Conservation (phyloP, 1,140 invertebrate species). For the Muscidifurax raptorellus region DNA sequence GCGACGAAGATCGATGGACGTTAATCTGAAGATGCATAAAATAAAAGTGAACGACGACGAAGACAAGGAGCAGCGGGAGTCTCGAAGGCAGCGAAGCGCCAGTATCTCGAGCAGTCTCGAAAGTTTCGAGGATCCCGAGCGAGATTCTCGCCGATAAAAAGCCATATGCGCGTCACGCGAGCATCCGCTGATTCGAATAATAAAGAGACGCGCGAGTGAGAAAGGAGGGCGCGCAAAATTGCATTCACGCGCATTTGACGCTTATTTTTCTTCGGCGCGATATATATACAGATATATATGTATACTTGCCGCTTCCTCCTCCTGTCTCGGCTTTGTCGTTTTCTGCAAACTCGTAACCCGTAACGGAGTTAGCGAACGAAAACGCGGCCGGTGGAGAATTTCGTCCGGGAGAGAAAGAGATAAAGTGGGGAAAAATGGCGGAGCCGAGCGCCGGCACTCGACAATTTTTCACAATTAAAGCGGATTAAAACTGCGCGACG, state of each 20-base stretch:
- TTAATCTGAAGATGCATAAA: slow-evolving; percentile 45
- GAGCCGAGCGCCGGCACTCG: slow-evolving; percentile 26
- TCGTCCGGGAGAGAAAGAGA: not conserved
- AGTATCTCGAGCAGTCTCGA: not conserved
- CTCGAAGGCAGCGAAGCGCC: not conserved
- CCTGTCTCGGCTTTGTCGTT: not conserved
- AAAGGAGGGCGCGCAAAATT: not conserved
- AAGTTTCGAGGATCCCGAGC: not conserved
- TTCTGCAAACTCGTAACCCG: slow-evolving; percentile 32
- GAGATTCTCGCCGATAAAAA: not conserved
- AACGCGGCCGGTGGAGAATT: slow-evolving; percentile 30
- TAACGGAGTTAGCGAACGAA: slow-evolving; percentile 35
- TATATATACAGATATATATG: no score
- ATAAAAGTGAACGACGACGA: not conserved
- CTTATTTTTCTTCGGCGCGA: slow-evolving; percentile 4
- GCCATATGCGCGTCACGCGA: not conserved
- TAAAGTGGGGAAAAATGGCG: slow-evolving; percentile 19
- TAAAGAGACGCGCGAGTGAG: not conserved
- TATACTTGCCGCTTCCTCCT: not conserved
- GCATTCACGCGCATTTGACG: slow-evolving; percentile 7
- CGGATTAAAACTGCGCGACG: slow-evolving; percentile 64
- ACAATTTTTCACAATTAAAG: slow-evolving; percentile 68
- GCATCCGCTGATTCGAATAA: not conserved
- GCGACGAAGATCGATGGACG: slow-evolving; percentile 52
- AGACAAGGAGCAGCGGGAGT: not conserved